phyloP scores from a whole-genome alignment of 92 coral and sea anemone genomes.

The Pocillopora grandis region DNA sequence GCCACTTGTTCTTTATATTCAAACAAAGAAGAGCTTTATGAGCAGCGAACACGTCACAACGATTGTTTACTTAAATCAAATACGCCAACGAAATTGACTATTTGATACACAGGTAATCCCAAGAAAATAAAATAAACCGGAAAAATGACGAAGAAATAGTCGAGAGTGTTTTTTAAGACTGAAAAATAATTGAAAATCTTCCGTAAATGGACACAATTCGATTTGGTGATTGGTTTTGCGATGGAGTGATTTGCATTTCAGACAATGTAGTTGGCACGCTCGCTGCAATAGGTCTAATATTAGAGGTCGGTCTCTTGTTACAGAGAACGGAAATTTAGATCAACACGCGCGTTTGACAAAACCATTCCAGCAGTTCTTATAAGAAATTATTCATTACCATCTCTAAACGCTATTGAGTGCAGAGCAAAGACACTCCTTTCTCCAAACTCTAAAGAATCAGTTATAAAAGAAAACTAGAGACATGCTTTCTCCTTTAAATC shows the following conservation, averaged over 20 bases:
- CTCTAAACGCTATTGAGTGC: no score
- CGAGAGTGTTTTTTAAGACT: not conserved
- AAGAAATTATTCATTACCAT: not conserved
- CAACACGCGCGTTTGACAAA: not conserved
- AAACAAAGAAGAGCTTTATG: conserved; percentile 13
- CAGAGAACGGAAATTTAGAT: not conserved
- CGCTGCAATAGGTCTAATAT: conserved; percentile 4
- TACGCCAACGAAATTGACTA: not conserved
- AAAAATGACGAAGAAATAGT: not conserved
- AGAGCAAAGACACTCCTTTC: no score
- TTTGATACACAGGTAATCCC: not conserved
- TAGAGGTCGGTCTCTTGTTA: not conserved
- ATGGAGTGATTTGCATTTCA: not conserved
- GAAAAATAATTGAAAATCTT: not conserved
- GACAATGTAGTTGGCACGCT: conserved; percentile 1
- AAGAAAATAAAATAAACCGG: not conserved
- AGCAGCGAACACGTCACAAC: conserved; percentile 11
- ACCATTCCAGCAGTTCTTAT: not conserved
- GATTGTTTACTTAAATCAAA: not conserved
- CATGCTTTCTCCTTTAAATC: no score
- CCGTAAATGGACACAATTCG: no score
- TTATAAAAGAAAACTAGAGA: no score
- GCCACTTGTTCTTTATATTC: not conserved
- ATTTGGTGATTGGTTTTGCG: not conserved
- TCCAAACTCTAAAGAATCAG: no score